These are phyloP conservation scores for Saturnia japonica DNA, from an alignment of 2,888 invertebrate species.

Conservation along the genomic window DNA sequence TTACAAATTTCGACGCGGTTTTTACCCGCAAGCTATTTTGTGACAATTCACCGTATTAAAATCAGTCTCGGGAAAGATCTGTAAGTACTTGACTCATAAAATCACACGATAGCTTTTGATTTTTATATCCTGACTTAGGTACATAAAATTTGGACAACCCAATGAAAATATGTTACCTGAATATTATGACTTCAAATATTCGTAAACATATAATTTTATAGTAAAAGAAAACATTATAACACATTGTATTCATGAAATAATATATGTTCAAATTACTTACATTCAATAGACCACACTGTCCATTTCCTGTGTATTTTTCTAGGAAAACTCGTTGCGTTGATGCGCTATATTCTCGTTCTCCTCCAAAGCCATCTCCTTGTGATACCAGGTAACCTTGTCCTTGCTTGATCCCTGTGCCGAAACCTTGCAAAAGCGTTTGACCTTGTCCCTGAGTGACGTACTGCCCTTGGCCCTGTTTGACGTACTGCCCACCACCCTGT, in stretches of 20 bases:
- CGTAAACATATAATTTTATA: too few relatives aligned
- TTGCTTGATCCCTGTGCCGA: neutral
- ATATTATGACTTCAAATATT: too few relatives aligned
- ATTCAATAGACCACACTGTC: constrained; percentile 66
- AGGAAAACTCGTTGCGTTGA: constrained; percentile 59
- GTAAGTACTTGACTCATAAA: too few relatives aligned
- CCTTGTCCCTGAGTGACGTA: constrained; percentile 25
- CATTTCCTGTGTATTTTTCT: constrained; percentile 52
- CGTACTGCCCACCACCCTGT: constrained; percentile 30
- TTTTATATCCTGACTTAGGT: too few relatives aligned
- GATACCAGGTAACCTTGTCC: neutral
- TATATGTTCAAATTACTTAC: constrained; percentile 49
- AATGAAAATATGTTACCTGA: too few relatives aligned
- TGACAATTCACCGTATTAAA: too few relatives aligned
- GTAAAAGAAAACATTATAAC: neutral
- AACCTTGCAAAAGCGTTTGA: neutral
- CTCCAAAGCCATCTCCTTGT: neutral
- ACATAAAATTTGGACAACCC: too few relatives aligned
- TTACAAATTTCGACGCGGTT: too few relatives aligned
- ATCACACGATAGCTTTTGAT: too few relatives aligned
- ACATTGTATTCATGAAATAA: neutral
- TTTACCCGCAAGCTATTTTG: too few relatives aligned
- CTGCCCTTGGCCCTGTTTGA: constrained; percentile 24
- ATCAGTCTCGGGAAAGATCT: too few relatives aligned
- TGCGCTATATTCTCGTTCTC: constrained; percentile 57